These are phyloP conservation scores for Macrotis lagotis DNA, from an alignment of 2,113 vertebrate species.

Conservation along the genomic window DNA sequence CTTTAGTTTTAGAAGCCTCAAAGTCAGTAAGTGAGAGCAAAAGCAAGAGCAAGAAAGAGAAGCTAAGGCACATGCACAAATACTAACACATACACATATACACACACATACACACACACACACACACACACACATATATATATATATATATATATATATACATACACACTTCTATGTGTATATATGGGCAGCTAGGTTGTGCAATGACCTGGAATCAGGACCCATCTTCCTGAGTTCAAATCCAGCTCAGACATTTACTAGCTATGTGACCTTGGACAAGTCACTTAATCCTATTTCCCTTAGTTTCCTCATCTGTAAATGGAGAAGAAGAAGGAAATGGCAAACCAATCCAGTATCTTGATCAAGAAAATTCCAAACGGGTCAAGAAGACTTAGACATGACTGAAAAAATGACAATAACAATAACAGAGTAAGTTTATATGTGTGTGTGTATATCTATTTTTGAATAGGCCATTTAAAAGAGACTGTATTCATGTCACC, in stretches of 20 bases:
- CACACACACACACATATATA: neutral
- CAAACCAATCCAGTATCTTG: neutral
- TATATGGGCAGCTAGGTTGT: too few relatives aligned
- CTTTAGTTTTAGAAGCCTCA: conserved; percentile 17
- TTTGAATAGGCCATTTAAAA: neutral
- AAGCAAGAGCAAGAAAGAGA: neutral
- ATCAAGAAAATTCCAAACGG: neutral
- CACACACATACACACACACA: neutral
- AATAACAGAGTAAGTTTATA: neutral
- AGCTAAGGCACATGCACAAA: neutral
- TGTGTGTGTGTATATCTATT: neutral
- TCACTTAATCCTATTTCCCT: neutral
- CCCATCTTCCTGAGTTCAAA: neutral
- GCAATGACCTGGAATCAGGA: too few relatives aligned
- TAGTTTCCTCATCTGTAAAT: neutral
- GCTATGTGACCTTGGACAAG: neutral
- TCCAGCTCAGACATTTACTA: neutral
- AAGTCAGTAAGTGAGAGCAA: neutral
- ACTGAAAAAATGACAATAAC: neutral
- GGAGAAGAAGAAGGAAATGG: neutral
- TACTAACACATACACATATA: too few relatives aligned
- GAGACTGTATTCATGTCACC: neutral
- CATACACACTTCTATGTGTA: neutral
- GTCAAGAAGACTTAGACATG: neutral
- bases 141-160: too few relatives aligned